phyloP scores from a whole-genome alignment of 2,797 vertebrate genomes.

The Centropyge bicolor region DNA sequence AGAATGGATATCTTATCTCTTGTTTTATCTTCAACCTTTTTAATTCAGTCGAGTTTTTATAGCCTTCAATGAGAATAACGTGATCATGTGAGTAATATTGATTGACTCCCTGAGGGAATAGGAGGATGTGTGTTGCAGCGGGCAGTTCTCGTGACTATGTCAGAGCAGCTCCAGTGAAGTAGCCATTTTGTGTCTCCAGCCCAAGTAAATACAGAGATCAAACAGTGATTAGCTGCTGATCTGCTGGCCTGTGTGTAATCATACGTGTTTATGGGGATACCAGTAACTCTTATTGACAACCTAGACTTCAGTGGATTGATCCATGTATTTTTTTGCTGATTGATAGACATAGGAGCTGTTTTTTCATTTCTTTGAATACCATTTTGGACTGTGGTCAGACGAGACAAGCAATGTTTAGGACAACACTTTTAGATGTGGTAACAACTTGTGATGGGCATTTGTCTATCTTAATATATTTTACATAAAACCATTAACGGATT shows the following conservation, averaged over 20 bases:
- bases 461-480: not conserved
- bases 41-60: conserved; percentile 24
- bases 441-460: not conserved
- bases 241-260: not conserved
- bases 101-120: conserved; percentile 26
- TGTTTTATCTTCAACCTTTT: not conserved
- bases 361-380: not conserved
- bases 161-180: conserved; percentile 5
- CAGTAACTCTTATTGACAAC: not conserved
- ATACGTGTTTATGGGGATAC: not conserved
- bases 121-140: not conserved
- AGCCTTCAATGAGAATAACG: conserved; percentile 11
- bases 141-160: conserved; percentile 4
- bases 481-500: not conserved
- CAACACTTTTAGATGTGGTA: too few species aligned
- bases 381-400: not conserved
- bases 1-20: conserved; percentile 12
- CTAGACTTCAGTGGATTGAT: not conserved
- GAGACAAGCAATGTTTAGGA: not conserved
- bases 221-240: not conserved
- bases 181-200: conserved; percentile 31
- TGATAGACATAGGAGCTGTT: not conserved
- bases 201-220: not conserved
- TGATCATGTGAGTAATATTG: conserved; percentile 40
- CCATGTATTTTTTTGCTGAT: not conserved